phyloP scores from a whole-genome alignment of 2,888 invertebrate species.

The Crepidodera aurea region DNA sequence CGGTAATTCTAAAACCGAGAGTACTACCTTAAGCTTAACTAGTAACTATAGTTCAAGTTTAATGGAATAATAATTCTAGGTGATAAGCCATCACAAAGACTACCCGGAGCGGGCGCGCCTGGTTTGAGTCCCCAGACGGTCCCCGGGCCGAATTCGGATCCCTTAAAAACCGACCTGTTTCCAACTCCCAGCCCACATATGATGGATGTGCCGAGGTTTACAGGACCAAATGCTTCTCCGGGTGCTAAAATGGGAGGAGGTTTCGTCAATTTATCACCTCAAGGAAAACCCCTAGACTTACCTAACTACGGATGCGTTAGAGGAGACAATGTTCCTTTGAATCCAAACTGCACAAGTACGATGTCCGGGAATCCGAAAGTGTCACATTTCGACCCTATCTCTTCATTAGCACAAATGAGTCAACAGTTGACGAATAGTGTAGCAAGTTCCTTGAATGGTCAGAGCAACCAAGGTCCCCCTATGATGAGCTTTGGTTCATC shows the following conservation, averaged over 20 bases:
- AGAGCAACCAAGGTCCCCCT: conserved; percentile 60
- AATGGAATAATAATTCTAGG: conserved; percentile 52
- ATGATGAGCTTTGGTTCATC: conserved; percentile 68
- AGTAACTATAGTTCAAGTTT: too few relatives aligned
- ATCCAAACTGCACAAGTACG: conserved; percentile 69
- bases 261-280: conserved; percentile 61
- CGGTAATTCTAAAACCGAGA: too few relatives aligned
- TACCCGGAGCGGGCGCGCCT: conserved; percentile 54
- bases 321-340: conserved; percentile 71
- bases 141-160: conserved; percentile 58
- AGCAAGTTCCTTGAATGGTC: conserved; percentile 68
- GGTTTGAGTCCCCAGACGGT: conserved; percentile 60
- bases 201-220: conserved; percentile 65
- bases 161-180: conserved; percentile 58
- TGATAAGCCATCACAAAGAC: conserved; percentile 56
- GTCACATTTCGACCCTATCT: conserved; percentile 89
- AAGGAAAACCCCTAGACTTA: conserved; percentile 58
- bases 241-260: conserved; percentile 59
- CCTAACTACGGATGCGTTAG: conserved; percentile 62
- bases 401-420: conserved; percentile 93
- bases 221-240: conserved; percentile 59
- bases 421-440: conserved; percentile 87
- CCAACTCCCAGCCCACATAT: conserved; percentile 60
- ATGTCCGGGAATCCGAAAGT: conserved; percentile 68
- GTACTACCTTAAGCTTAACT: too few relatives aligned